phyloP scores from a whole-genome alignment of 2,888 invertebrate species.

The Horisme vitalbata region DNA sequence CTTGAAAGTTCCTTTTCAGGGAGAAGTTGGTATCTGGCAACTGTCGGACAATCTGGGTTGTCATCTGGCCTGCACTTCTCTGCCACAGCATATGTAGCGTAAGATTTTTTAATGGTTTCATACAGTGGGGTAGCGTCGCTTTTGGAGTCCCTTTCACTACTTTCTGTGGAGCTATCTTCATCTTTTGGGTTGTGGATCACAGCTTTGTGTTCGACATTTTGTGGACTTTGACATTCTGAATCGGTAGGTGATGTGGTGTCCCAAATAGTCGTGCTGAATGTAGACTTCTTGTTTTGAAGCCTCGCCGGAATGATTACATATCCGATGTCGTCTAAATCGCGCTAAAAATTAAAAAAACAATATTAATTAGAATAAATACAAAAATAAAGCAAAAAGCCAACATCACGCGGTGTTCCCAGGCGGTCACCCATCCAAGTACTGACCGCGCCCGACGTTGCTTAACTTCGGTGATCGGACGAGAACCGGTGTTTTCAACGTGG shows the following conservation, averaged over 20 bases:
- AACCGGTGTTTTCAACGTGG: slow-evolving; percentile 66
- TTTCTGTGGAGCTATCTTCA: slow-evolving; percentile 53
- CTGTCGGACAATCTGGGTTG: slow-evolving; percentile 33
- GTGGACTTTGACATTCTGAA: slow-evolving; percentile 61
- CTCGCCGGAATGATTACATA: slow-evolving; percentile 69
- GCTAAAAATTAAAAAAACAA: slow-evolving; percentile 44
- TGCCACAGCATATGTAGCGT: slow-evolving; percentile 40
- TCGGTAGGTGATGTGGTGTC: slow-evolving; percentile 63
- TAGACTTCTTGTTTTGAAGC: slow-evolving; percentile 51
- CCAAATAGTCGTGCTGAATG: slow-evolving; percentile 61
- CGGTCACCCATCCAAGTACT: slow-evolving; percentile 80
- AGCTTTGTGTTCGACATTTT: slow-evolving; percentile 54
- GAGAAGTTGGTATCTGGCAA: slow-evolving; percentile 49
- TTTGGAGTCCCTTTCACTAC: slow-evolving; percentile 58
- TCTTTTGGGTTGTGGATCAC: slow-evolving; percentile 49
- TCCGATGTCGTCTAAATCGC: slow-evolving; percentile 61
- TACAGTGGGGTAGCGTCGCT: slow-evolving; percentile 57
- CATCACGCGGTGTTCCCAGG: slow-evolving; percentile 57
- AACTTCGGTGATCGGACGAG: slow-evolving; percentile 75
- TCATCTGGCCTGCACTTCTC: slow-evolving; percentile 58
- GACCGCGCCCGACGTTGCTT: slow-evolving; percentile 76
- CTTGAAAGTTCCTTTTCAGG: slow-evolving; percentile 62
- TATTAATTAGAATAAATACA: not conserved
- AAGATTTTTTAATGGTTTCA: slow-evolving; percentile 55
- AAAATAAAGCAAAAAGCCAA: slow-evolving; percentile 29